These are phyloP conservation scores for Danaus plexippus DNA, from an alignment of 1,140 invertebrate species.

Conservation along the genomic window DNA sequence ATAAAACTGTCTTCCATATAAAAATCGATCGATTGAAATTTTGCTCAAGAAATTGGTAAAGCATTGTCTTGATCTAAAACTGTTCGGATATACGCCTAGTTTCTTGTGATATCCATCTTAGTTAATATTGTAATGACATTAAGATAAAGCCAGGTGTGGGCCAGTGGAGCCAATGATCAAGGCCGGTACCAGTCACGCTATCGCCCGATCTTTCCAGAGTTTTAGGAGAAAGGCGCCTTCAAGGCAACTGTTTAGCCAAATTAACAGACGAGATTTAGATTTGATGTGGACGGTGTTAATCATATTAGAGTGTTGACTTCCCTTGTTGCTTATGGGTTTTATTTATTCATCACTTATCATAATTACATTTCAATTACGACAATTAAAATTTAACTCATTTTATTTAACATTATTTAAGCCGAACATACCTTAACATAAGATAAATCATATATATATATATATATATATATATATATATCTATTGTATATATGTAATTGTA, in stretches of 20 bases:
- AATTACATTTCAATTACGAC: no score
- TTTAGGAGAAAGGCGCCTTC: slow-evolving; percentile 37
- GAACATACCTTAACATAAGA: not conserved
- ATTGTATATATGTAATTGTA: not conserved
- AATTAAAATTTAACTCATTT: no score
- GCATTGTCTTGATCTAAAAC: no score
- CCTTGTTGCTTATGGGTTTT: no score
- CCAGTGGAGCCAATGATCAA: slow-evolving; percentile 21
- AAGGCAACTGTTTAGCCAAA: slow-evolving; percentile 21
- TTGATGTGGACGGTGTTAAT: no score
- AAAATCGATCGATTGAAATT: not conserved
- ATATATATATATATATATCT: no score
- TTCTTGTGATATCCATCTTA: not conserved
- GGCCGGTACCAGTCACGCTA: slow-evolving; percentile 29
- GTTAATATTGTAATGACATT: not conserved
- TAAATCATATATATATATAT: not conserved
- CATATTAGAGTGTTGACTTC: no score
- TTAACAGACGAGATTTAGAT: slow-evolving; percentile 7
- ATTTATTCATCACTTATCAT: no score
- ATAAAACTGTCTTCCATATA: no score
- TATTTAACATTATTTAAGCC: no score
- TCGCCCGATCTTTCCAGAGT: slow-evolving; percentile 19
- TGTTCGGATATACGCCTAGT: no score
- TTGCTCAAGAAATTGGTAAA: no score
- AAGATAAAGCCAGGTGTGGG: not conserved